Percentiles rank a stretch among this genome's conserved stretches.
phyloP scores from a whole-genome alignment of 1,140 invertebrate species.

The Hycleus cichorii region DNA sequence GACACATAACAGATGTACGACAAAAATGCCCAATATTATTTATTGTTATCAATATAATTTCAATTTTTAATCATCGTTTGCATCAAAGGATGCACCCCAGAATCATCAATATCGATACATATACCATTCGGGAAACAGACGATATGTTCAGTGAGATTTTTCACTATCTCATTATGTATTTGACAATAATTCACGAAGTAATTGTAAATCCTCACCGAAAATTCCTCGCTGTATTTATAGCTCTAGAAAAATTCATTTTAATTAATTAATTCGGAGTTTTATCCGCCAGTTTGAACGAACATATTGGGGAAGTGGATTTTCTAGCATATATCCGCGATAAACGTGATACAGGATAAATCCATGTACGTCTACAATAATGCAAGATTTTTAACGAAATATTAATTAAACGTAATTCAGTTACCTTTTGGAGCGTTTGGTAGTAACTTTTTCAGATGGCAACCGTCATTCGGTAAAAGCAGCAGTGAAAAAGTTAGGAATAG shows the following conservation, averaged over 20 bases:
- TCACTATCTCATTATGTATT: not conserved
- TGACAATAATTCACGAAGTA: not conserved
- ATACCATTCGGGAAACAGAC: constrained; percentile 1
- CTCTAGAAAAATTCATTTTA: not conserved
- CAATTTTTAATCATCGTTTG: not conserved
- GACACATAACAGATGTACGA: too few species aligned
- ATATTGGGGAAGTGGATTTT: not conserved
- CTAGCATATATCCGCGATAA: not conserved
- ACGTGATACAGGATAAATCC: not conserved
- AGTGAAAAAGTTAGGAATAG: not conserved
- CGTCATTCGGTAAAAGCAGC: not conserved
- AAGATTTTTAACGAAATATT: not conserved
- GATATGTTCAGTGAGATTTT: not conserved
- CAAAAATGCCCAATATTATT: too few species aligned
- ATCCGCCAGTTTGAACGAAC: not conserved
- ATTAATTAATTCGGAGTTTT: not conserved
- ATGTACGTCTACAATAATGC: not conserved
- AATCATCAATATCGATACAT: not conserved
- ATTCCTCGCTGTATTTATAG: not conserved
- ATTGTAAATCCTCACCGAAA: not conserved
- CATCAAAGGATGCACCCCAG: not conserved
- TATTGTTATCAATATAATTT: too few species aligned
- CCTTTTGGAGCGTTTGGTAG: not conserved
- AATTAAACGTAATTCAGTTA: not conserved
- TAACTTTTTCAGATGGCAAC: not conserved